Conservation (phyloP, 1,140 invertebrate species). For the Drosophila repleta region DNA sequence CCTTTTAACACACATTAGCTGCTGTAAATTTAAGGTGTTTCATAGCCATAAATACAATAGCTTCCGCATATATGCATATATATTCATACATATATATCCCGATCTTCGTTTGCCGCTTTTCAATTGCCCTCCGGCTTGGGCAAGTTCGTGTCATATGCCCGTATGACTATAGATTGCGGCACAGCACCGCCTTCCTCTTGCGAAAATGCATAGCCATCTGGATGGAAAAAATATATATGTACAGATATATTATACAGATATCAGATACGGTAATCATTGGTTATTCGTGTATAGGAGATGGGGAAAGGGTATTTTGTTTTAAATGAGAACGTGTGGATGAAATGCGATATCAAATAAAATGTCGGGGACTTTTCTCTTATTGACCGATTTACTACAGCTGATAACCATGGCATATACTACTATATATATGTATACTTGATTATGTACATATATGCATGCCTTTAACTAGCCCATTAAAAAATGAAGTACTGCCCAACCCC, state of each 20-base stretch:
- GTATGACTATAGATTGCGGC: constrained; percentile 95
- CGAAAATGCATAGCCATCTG: constrained; percentile 99
- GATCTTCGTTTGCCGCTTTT: constrained; percentile 9
- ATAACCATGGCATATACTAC: constrained; percentile 10
- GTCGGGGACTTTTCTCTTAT: constrained; percentile 33
- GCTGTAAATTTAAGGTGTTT: constrained; percentile 16
- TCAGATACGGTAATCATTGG: constrained; percentile 1
- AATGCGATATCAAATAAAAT: constrained; percentile 19
- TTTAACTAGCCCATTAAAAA: constrained; percentile 40
- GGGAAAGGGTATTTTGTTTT: constrained; percentile 7
- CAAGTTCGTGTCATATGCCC: constrained; percentile 95
- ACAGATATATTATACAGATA: not conserved
- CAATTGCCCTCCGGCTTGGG: constrained; percentile 89
- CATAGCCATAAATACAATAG: constrained; percentile 32
- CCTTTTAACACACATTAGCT: constrained; percentile 43
- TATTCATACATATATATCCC: not conserved
- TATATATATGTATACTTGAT: constrained; percentile 20
- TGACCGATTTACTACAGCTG: constrained; percentile 52
- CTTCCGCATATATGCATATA: constrained; percentile 29
- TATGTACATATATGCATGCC: not conserved
- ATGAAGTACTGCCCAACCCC: constrained; percentile 25
- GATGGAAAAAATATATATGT: not conserved
- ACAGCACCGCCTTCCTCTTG: constrained; percentile 99
- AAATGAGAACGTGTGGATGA: constrained; percentile 25
- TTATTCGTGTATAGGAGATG: not conserved